Evolutionary conservation across 23 tunicate species (phyloP), one percentile per base, ranked within the genome.

Genomic region (Ascidia mentula): DNA sequence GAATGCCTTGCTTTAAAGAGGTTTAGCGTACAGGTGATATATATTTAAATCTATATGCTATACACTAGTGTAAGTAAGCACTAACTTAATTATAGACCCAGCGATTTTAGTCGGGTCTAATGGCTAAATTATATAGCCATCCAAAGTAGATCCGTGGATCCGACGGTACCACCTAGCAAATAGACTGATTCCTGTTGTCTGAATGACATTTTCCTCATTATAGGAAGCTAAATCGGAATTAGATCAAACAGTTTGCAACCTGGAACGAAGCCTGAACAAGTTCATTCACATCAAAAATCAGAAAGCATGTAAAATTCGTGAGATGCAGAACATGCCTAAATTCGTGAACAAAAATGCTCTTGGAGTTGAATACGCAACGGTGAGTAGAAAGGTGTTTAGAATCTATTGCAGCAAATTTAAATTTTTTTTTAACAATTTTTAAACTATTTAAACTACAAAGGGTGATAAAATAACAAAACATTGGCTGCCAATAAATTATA

Each of bases 1-100:
- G 85, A 87, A 69, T 26, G 79, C 31, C 74, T 87, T n/a, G 82
- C 91, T 4, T 22, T 80, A 45, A 40, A 72, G 40, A 40, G 86
- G 69, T 65, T 72, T 37, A 37, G 72, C 0, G 40, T 73, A 40
- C 46, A 75, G 85, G 91, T 69, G 34, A 45, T 28, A 2, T 69
- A n/a, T n/a, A n/a, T n/a, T n/a, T n/a, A n/a, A n/a, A n/a, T n/a
- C n/a, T n/a, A n/a, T n/a, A n/a, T n/a, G n/a, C n/a, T n/a, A n/a
- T n/a, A n/a, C n/a, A n/a, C n/a, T n/a, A n/a, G n/a, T n/a, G n/a
- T n/a, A n/a, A n/a, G n/a, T n/a, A n/a, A n/a, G n/a, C n/a, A n/a
- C n/a, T n/a, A n/a, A n/a, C n/a, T n/a, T n/a, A n/a, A n/a, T n/a
- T n/a, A n/a, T n/a, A n/a, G n/a, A n/a, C n/a, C n/a, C n/a, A n/a